Base-by-base conservation (phyloP, 1,140 invertebrate species). In the Orussus abietinus region DNA sequence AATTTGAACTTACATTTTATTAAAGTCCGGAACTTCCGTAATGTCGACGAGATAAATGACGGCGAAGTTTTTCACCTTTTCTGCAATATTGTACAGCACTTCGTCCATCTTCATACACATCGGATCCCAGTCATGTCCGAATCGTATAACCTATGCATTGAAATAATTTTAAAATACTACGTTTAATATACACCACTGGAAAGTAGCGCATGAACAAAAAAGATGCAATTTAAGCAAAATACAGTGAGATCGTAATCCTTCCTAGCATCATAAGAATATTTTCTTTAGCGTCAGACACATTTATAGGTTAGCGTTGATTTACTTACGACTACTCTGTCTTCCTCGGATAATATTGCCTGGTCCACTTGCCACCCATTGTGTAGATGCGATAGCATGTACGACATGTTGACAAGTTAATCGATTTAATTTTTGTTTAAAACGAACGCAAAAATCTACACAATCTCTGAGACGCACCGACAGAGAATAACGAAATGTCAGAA, bases 31-130 rank as follows among this genome's bases (percentile, higher is more conserved):
- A 38, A 99, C 96, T 80, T 97, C 88, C 1, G 93, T 92, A 14
- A 98, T 98, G 63, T 99, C 96, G 4, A 99, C 96, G 10, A 99
- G 72, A 74, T 98, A 99, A 41, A 98, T 88, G 13, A 96, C 92
- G 1, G 96, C 96, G 80, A 99, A 99, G 63, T 99, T 93, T 62
- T 92, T 95, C 0, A 98, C 93, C 78, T 97, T 98, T 64, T 98
- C 95, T 0, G 95, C 95, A 54, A 98, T 97, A 62, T 90, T 95
- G 71, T 96, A 99, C 2, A 99, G 74, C 0, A 96, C 91, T 78
- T 99, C 96, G 65, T 99, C 96, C 96, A 99, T 99, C 77, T 97
- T 96, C 96, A 99, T 99, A 71, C 96, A 99, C 11, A 93, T 93
- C 5, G 96, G 96, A 65, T 99, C 96, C 96, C 96, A 99, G 80